Base-by-base conservation (phyloP, 2,113 vertebrate genomes). In the Austrofundulus limnaeus region DNA sequence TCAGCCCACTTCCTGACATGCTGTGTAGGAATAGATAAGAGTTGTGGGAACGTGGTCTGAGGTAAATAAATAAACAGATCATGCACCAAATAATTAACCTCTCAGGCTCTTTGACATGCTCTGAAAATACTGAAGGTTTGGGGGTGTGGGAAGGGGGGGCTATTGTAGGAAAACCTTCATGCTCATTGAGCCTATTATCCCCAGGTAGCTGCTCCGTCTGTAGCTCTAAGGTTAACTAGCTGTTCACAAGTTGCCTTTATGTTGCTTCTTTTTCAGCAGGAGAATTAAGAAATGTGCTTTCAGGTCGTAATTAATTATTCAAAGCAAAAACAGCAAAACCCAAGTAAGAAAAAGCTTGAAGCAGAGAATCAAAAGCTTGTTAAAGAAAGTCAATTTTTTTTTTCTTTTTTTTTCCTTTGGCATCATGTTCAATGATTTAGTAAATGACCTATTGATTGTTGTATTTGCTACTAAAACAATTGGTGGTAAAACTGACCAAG, bases 41-140 rank as follows among this genome's bases (percentile, higher is more conserved):
- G 78, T 59, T 12, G 62, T 72, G 66, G 65, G 59, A 78, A 77
- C 54, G 75, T 68, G 62, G 82, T 49, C 46, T 19, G 61, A 83
- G 72, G 82, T 86, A 78, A 88, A 90, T 89, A 88, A 89, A 86
- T 88, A 88, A 89, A 89, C 87, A 87, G 84, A 90, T 88, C 87
- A 85, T 85, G 83, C 53, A 74, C 66, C 69, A 83, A 77, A 85
- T 88, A 91, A 90, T 92, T 89, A 90, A 84, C 85, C 89, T 85
- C 85, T 77, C 70, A 72, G 85, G 87, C 85, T 91, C 83, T 88
- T 68, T 75, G 66, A 85, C 86, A 75, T 72, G 64, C 77, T 86
- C 81, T 82, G 75, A 77, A 82, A 84, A 70, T 65, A 65, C 78
- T 72, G 59, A 19, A 46, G 43, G 43, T 46, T 46, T 20, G 43